Evolutionary conservation across 2,797 vertebrate genomes (phyloP).

Genomic region (Acanthurus lineatus): DNA sequence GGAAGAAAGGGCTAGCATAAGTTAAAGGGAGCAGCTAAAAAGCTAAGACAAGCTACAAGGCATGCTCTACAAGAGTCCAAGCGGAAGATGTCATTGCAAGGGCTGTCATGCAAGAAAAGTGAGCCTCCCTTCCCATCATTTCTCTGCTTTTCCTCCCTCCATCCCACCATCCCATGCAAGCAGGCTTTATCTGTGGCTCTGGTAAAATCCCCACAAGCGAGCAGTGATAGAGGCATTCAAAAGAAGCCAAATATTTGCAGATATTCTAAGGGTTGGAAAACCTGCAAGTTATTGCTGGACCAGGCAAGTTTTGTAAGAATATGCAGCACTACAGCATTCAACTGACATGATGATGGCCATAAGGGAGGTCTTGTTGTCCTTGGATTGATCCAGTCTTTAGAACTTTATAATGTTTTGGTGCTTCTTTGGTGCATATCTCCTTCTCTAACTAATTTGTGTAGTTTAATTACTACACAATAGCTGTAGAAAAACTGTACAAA

Average conservation of each 20-base stretch:
- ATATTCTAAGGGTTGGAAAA: constrained; percentile 34
- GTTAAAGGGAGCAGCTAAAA: constrained; percentile 30
- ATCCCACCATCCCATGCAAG: constrained; percentile 76
- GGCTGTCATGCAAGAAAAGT: constrained; percentile 76
- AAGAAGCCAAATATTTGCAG: constrained; percentile 43
- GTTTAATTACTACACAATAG: no score
- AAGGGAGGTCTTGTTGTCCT: no score
- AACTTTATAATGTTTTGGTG: no score
- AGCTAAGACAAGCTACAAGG: constrained; percentile 21
- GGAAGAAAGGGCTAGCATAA: constrained; percentile 2
- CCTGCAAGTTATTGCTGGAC: constrained; percentile 20
- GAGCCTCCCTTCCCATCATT: constrained; percentile 12
- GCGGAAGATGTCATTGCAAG: constrained; percentile 42
- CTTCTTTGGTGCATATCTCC: no score
- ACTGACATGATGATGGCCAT: not conserved
- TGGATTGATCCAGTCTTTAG: no score
- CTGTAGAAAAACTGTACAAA: no score
- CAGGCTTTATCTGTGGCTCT: constrained; percentile 54
- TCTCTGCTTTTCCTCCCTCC: constrained; percentile 10
- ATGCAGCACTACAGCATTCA: not conserved
- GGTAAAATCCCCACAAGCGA: constrained; percentile 38
- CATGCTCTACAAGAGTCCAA: constrained; percentile 69
- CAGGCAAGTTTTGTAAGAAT: constrained; percentile 18
- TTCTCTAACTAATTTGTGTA: no score
- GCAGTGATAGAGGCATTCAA: constrained; percentile 46